A percentile compares a stretch with the other conserved stretches of the same genome.
Conservation (phyloP, 2,797 vertebrate species). For the Manis javanica region DNA sequence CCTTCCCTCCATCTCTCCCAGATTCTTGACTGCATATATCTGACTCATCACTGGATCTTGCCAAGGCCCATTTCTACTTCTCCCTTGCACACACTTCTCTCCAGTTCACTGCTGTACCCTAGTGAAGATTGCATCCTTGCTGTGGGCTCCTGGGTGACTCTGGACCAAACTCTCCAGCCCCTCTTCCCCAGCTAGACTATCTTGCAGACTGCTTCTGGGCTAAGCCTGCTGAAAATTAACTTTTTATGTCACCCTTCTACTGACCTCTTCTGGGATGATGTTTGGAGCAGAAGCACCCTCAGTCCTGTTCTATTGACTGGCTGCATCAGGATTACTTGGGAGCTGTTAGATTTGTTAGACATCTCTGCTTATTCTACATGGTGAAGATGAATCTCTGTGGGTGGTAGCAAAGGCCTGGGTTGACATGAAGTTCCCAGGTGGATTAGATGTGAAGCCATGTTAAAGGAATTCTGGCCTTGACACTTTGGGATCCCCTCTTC, state of each 20-base stretch:
- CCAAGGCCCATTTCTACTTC: background rate
- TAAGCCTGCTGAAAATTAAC: background rate
- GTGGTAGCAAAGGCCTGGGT: background rate
- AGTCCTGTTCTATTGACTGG: accelerated
- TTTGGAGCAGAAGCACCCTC: too few relatives aligned
- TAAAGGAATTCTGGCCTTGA: background rate
- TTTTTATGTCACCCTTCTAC: background rate
- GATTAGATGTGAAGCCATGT: accelerated
- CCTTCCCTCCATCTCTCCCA: background rate
- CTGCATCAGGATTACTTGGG: accelerated
- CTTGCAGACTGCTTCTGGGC: background rate
- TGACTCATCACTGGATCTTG: background rate
- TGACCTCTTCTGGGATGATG: too few relatives aligned
- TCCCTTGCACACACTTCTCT: accelerated
- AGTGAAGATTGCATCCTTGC: accelerated
- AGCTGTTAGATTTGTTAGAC: too few relatives aligned
- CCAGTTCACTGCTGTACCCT: background rate
- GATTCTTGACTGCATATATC: too few relatives aligned
- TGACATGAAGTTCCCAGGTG: background rate
- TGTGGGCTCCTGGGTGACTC: background rate
- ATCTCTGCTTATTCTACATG: accelerated
- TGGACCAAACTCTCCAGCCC: background rate
- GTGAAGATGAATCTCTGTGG: accelerated
- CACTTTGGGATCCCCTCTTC: background rate
- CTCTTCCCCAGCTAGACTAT: too few relatives aligned